These are phyloP conservation scores for Eufriesea mexicana DNA, from an alignment of 1,140 invertebrate genomes.

Conservation along the genomic window DNA sequence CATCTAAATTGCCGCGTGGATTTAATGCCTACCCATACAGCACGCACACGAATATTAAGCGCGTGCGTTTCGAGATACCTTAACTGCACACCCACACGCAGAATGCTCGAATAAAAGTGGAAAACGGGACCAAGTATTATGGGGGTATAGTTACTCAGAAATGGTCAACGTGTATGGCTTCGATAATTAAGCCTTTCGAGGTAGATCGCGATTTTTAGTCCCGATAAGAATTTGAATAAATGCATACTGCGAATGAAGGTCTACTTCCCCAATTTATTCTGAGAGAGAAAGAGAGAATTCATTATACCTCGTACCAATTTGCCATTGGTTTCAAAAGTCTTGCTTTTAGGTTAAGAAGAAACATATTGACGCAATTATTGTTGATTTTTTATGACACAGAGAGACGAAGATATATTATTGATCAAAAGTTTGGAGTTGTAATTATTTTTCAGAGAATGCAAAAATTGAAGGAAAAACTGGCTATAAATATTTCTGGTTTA, in stretches of 20 bases:
- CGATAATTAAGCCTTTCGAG: neutral
- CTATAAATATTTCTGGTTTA: no score
- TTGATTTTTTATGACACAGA: no score
- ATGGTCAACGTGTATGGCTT: neutral
- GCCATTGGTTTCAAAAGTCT: no score
- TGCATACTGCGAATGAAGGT: neutral
- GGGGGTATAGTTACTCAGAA: neutral
- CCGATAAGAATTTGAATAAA: neutral
- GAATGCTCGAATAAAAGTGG: neutral
- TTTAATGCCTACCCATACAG: slow-evolving; percentile 16
- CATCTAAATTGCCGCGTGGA: slow-evolving; percentile 30
- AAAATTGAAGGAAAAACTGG: no score
- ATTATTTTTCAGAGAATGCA: no score
- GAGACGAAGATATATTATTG: no score
- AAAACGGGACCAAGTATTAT: neutral
- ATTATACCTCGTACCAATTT: no score
- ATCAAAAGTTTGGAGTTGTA: no score
- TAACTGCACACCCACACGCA: neutral
- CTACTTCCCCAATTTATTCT: no score
- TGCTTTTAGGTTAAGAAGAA: no score
- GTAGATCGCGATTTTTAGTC: neutral
- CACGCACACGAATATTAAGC: slow-evolving; percentile 21
- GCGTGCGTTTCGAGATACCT: neutral
- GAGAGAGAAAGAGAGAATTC: no score
- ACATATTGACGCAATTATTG: no score